phyloP scores from a whole-genome alignment of 1,140 invertebrate genomes.

The Eumaeus atala region DNA sequence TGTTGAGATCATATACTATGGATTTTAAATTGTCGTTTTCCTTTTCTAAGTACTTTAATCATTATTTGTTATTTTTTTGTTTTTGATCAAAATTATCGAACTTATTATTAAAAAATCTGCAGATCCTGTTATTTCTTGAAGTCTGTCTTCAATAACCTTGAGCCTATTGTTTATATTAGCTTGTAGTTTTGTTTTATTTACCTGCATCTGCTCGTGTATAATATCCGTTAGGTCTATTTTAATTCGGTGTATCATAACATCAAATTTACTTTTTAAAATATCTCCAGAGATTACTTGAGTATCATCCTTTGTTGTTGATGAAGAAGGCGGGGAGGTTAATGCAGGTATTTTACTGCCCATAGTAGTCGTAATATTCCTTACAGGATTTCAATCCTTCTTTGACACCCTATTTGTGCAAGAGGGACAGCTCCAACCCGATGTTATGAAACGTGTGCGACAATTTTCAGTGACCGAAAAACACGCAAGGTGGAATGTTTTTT shows the following conservation, averaged over 20 bases:
- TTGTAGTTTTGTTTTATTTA: background rate
- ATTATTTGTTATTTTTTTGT: too few species aligned
- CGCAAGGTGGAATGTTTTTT: background rate
- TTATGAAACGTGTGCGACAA: background rate
- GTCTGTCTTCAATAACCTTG: background rate
- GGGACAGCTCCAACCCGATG: background rate
- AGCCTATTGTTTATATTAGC: background rate
- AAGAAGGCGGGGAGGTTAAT: background rate
- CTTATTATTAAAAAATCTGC: background rate
- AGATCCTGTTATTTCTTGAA: background rate
- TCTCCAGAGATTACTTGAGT: background rate
- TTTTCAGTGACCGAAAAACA: background rate
- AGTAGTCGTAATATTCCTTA: background rate
- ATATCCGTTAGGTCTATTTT: background rate
- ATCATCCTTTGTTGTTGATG: background rate
- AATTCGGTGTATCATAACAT: background rate
- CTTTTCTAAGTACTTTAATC: too few species aligned
- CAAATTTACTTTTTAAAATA: background rate
- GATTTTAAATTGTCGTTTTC: too few species aligned
- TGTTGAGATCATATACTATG: too few species aligned
- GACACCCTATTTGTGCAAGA: background rate
- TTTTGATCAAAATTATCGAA: too few species aligned
- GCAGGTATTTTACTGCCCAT: background rate
- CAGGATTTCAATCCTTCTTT: background rate
- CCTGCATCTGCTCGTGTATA: background rate